Base-by-base conservation (phyloP, 2,888 invertebrate genomes). In the Phragmatobia fuliginosa region DNA sequence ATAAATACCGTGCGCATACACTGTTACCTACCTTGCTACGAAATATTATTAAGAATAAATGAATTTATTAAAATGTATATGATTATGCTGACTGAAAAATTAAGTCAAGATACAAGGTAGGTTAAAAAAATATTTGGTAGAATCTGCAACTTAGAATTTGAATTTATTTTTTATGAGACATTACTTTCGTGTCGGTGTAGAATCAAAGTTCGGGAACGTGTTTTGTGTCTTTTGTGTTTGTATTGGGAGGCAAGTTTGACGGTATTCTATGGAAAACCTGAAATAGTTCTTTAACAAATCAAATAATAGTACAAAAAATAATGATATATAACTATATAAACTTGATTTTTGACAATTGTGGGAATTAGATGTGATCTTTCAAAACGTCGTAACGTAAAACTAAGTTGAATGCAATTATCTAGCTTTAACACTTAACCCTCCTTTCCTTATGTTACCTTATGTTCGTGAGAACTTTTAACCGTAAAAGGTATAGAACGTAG, bases 391-490 rank as follows among this genome's bases (percentile, higher is more conserved):
- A 4, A 18, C 18, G 7, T 14, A 45, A 21, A 45, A 21, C 21
- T 8, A 45, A 49, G 2, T 49, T 8, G 10, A 49, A 49, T 49
- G 7, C n/a, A 49, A 49, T n/a, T 49, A n/a, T 2, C 21, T 49
- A 1, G 45, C n/a, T 49, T 49, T n/a, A 21, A 45, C 7, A 45
- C 21, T 45, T 21, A 49, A n/a, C 45, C n/a, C 45, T n/a, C 45
- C 45, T 10, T 21, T n/a, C 45, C 45, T 10, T 21, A 45, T 3
- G n/a, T 49, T 49, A 49, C 33, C 32, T 21, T 18, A 10, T 10
- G 21, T 21, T n/a, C 70, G 68, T 73, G 71, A 75, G 73, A 77
- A 68, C 65, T 61, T 41, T 14, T n/a, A 49, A 32, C 32, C 14
- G 28, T 56, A 56, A 56, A 56, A 56, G 56, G 56, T 56, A 56